Evolutionary conservation across 2,888 invertebrate genomes (phyloP), one percentile per base, ranked within the genome.

Genomic region (Eristalinus aeneus): DNA sequence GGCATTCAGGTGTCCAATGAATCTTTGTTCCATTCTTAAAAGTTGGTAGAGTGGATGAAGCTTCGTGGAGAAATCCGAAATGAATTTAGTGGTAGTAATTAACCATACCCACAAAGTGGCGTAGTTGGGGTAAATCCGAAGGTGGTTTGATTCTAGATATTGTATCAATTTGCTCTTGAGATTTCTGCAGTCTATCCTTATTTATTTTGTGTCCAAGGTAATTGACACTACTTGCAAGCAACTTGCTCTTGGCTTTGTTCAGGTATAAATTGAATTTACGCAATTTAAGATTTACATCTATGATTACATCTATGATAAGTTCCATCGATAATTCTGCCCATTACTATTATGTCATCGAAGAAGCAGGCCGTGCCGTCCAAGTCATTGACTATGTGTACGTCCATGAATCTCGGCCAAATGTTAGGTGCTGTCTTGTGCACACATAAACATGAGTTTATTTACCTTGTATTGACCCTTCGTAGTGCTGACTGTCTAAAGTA

Each of bases 111-210:
- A 67, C 22, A 34, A 78, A 78, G 27, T 73, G 23, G 11, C 54
- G 58, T 16, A 79, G 54, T 56, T 74, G 12, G n/a, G 32, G 32
- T 23, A 87, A 73, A 73, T 89, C 85, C 23, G 74, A 76, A 4
- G 90, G 90, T 58, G n/a, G 74, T 11, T 89, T 87, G 1, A 88
- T 84, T 10, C 89, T 78, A 0, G 88, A 8, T 11, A 91, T 90
- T 0, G 89, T 89, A 12, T 75, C 27, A 0, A 91, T 79, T 73
- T 90, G 90, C 0, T 86, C 85, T 0, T 79, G 54, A 68, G 88
- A 88, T 34, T 89, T 90, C 9, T 79, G 74, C 16, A 91, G 87
- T 0, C 90, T 90, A 1, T 89, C 46, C 16, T 83, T 88, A 22
- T 88, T 12, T n/a, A 63, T 63, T 63, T 22, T 34, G 11, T 63